Conservation (phyloP, 2,797 vertebrate species). For the Rhynchotus rufescens region DNA sequence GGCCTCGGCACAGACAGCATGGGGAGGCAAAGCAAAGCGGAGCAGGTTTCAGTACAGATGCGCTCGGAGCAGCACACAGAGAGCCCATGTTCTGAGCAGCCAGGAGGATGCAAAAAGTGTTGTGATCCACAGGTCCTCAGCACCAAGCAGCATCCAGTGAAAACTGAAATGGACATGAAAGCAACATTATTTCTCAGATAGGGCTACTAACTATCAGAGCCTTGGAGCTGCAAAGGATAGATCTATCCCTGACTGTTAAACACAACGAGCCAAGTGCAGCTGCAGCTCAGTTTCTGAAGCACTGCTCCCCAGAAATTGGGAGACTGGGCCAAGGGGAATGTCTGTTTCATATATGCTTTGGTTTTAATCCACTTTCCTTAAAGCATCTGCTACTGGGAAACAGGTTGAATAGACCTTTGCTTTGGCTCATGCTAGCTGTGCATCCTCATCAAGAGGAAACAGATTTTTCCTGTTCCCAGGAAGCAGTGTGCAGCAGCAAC, state of each 20-base stretch:
- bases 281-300: slow-evolving; percentile 20
- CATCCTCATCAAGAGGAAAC: slow-evolving; percentile 19
- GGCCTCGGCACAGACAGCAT: too few relatives aligned
- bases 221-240: neutral
- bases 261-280: neutral
- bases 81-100: neutral
- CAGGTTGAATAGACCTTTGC: slow-evolving; percentile 45
- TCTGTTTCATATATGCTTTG: slow-evolving; percentile 39
- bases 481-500: rapidly evolving
- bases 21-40: too few relatives aligned
- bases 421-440: neutral
- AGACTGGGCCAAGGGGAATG: neutral
- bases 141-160: too few relatives aligned
- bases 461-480: neutral
- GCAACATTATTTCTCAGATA: neutral
- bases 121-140: rapidly evolving
- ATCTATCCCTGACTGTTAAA: neutral
- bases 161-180: neutral
- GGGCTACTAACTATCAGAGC: neutral
- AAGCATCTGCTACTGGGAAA: slow-evolving; percentile 48
- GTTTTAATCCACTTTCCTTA: slow-evolving; percentile 61
- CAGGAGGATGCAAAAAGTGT: rapidly evolving
- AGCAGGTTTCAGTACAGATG: too few relatives aligned
- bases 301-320: slow-evolving; percentile 20
- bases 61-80: rapidly evolving